A percentile compares a stretch with the other conserved stretches of the same genome.
phyloP scores from a whole-genome alignment of 2,113 vertebrate genomes.

The Microtus richardsoni region DNA sequence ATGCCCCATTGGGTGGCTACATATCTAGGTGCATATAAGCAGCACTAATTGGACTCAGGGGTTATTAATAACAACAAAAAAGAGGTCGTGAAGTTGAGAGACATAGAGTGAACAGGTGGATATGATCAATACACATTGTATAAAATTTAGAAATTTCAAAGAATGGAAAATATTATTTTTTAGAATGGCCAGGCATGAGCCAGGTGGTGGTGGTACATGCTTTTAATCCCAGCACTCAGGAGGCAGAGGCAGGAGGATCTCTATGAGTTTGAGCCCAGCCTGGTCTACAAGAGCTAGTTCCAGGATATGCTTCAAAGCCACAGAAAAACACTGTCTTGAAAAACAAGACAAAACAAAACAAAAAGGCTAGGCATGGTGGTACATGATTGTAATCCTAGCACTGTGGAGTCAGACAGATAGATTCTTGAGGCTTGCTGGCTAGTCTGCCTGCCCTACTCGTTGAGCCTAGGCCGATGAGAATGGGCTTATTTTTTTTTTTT shows the following conservation, averaged over 20 bases:
- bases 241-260: not conserved
- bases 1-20: not conserved
- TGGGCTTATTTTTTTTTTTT: not conserved
- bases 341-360: no score
- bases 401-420: no score
- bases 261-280: no score
- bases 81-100: not conserved
- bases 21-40: not conserved
- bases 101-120: not conserved
- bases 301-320: no score
- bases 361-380: no score
- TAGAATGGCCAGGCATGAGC: no score
- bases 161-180: not conserved
- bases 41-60: not conserved
- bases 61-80: not conserved
- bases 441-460: not conserved
- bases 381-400: no score
- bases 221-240: not conserved
- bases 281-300: no score
- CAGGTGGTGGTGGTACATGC: no score
- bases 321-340: no score
- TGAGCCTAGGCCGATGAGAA: not conserved
- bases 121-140: not conserved
- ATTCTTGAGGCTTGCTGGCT: not conserved
- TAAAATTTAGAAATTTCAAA: not conserved